Conservation (phyloP, 2,113 vertebrate species). For the Hippocampus abdominalis region DNA sequence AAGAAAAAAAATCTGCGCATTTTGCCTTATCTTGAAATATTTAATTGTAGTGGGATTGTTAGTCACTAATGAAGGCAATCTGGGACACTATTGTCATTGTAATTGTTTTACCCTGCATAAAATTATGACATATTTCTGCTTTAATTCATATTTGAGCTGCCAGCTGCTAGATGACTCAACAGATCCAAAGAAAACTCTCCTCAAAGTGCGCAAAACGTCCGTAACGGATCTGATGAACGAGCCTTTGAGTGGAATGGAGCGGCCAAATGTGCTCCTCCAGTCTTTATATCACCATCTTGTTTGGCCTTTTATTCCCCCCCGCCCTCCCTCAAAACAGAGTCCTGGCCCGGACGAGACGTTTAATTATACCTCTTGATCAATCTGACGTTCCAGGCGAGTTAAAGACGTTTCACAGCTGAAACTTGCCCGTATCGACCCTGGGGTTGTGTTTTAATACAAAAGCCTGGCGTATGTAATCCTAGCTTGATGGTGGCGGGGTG, state of each 20-base stretch:
- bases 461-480: slow-evolving; percentile 38
- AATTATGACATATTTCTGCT: not conserved
- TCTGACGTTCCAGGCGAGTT: not conserved
- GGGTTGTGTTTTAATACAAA: slow-evolving; percentile 50
- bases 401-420: slow-evolving; percentile 34
- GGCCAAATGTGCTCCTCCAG: not conserved
- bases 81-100: not conserved
- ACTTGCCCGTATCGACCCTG: slow-evolving; percentile 49
- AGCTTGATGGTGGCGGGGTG: slow-evolving; percentile 24
- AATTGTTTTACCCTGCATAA: not conserved
- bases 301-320: not conserved
- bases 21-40: too few relatives aligned
- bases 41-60: too few relatives aligned
- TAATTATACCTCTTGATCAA: slow-evolving; percentile 17
- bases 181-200: not conserved
- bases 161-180: not conserved
- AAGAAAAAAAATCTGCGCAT: too few relatives aligned
- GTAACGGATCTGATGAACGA: not conserved
- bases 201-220: slow-evolving; percentile 2
- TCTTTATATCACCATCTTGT: slow-evolving; percentile 2
- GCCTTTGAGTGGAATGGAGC: not conserved
- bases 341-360: slow-evolving; percentile 11
- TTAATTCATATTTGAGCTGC: not conserved
- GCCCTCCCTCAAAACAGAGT: not conserved
- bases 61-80: not conserved